phyloP scores from a whole-genome alignment of 2,888 invertebrate genomes.

The Digitonthophagus gazella region DNA sequence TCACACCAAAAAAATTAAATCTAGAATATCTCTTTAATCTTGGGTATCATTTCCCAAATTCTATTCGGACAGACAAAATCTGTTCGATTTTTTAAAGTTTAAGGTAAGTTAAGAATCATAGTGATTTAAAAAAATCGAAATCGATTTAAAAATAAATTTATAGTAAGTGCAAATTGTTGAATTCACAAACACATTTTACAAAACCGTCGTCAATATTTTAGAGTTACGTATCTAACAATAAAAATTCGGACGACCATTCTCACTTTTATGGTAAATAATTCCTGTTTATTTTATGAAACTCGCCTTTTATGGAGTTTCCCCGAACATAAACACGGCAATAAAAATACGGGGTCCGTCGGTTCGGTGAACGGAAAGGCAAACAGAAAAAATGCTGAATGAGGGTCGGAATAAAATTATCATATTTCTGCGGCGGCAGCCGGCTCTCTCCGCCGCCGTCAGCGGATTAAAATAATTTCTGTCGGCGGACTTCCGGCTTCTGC shows the following conservation, averaged over 20 bases:
- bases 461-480: slow-evolving; percentile 15
- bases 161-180: neutral
- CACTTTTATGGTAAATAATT: slow-evolving; percentile 21
- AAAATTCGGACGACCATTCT: slow-evolving; percentile 10
- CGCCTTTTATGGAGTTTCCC: slow-evolving; percentile 25
- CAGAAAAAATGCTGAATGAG: slow-evolving; percentile 7
- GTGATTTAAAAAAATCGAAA: neutral
- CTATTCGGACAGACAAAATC: no score
- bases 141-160: neutral
- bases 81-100: no score
- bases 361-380: slow-evolving; percentile 1
- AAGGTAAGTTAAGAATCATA: no score
- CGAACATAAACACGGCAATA: slow-evolving; percentile 27
- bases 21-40: no score
- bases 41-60: no score
- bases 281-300: slow-evolving; percentile 23
- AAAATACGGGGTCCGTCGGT: slow-evolving; percentile 20
- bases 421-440: slow-evolving; percentile 6
- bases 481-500: slow-evolving; percentile 6
- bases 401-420: slow-evolving; percentile 14
- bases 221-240: neutral
- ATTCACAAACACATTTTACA: neutral
- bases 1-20: no score
- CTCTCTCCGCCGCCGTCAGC: slow-evolving; percentile 4
- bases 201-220: neutral